Percentiles rank a stretch among this genome's conserved stretches.
Evolutionary conservation across 2,797 vertebrate genomes (phyloP).

Genomic region (Echiichthys vipera): DNA sequence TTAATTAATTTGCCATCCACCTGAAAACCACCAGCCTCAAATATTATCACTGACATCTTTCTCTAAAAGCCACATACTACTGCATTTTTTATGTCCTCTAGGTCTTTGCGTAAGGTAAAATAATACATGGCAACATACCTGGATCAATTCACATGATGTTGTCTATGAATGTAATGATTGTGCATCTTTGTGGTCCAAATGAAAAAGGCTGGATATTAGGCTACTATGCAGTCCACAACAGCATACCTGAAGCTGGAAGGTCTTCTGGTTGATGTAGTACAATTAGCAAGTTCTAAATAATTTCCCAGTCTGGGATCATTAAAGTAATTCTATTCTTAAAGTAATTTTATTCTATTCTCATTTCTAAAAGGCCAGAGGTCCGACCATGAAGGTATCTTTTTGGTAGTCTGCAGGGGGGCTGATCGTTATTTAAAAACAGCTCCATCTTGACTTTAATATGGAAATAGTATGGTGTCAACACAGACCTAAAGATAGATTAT

Average conservation of each 20-base stretch:
- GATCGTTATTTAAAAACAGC: background rate
- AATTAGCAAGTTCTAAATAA: background rate
- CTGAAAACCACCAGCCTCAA: background rate
- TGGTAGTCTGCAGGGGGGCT: background rate
- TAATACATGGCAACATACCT: background rate
- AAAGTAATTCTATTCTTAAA: too few species aligned
- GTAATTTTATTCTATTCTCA: too few species aligned
- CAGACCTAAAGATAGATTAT: background rate
- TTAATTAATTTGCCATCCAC: too few species aligned
- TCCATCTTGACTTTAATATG: background rate
- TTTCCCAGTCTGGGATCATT: background rate
- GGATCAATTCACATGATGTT: background rate
- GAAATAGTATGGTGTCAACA: conserved; percentile 1
- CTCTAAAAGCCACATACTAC: conserved; percentile 2
- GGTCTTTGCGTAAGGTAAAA: background rate
- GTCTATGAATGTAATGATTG: background rate
- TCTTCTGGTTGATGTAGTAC: background rate
- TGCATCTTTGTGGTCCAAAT: background rate
- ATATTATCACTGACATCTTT: background rate
- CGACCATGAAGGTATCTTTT: background rate
- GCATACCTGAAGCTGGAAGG: background rate
- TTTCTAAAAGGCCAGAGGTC: too few species aligned
- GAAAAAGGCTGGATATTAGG: background rate
- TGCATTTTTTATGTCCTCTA: background rate
- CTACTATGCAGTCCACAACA: too few species aligned